A percentile compares a stretch with the other conserved stretches of the same genome.
phyloP scores from a whole-genome alignment of 2,113 vertebrate genomes.

The human region GRCh38 chr3:111076001-111076500 shows the following conservation, averaged over 20 bases:
- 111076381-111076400: not conserved
- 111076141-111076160: not conserved
- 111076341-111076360: not conserved
- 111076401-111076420: not conserved
- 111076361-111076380: not conserved
- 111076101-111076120: not conserved
- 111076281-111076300: constrained; percentile 46
- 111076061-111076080: constrained; percentile 43
- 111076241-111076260: not conserved
- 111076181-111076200: constrained; percentile 19
- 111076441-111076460: constrained; percentile 24
- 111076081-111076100: not conserved
- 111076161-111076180: not conserved
- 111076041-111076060: not conserved
- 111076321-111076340: not conserved
- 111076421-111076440: not conserved
- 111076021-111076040: not conserved
- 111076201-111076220: not conserved
- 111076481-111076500: constrained; percentile 19
- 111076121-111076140: not conserved
- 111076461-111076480: constrained; percentile 21
- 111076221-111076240: constrained; percentile 3
- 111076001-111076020: constrained; percentile 27
- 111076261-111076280: constrained; percentile 14
- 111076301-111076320: constrained; percentile 31